These are phyloP conservation scores for Danio tinwini DNA, from an alignment of 2,797 vertebrate genomes.

Conservation along the genomic window DNA sequence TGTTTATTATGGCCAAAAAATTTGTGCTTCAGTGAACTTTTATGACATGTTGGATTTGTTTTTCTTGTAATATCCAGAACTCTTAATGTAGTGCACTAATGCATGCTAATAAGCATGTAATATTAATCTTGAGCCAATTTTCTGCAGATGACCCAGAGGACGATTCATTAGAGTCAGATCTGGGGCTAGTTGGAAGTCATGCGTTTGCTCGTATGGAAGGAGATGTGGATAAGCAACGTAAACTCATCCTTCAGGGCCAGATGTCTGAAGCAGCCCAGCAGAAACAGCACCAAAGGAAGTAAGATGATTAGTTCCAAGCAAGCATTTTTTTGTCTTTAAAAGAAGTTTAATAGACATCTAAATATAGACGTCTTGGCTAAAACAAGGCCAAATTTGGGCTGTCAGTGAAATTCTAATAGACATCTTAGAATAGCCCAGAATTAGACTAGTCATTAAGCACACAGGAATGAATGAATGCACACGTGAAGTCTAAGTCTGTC, in stretches of 20 bases:
- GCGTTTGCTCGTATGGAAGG: conserved; percentile 98
- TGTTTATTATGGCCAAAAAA: conserved; percentile 5
- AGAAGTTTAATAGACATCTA: too few species aligned
- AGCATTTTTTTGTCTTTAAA: too few species aligned
- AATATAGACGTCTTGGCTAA: too few species aligned
- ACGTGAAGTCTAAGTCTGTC: too few species aligned
- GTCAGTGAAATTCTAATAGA: too few species aligned
- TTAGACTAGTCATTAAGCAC: too few species aligned
- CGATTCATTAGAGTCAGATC: conserved; percentile 85
- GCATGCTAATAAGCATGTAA: not conserved
- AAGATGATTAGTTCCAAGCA: conserved; percentile 63
- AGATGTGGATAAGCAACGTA: conserved; percentile 94
- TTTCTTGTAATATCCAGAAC: not conserved
- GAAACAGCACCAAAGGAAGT: conserved; percentile 98
- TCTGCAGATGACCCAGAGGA: conserved; percentile 76
- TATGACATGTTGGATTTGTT: not conserved
- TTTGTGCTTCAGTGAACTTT: not conserved
- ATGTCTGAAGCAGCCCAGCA: conserved; percentile 90
- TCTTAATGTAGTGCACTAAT: not conserved
- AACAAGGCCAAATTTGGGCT: too few species aligned
- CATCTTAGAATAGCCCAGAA: too few species aligned
- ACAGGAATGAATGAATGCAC: too few species aligned
- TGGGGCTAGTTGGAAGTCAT: conserved; percentile 92
- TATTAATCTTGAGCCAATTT: conserved; percentile 25
- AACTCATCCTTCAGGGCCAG: conserved; percentile 92